Percentiles rank a stretch among this genome's conserved stretches.
Conservation (phyloP, 2,888 invertebrate genomes). For the Cheilosia variabilis region DNA sequence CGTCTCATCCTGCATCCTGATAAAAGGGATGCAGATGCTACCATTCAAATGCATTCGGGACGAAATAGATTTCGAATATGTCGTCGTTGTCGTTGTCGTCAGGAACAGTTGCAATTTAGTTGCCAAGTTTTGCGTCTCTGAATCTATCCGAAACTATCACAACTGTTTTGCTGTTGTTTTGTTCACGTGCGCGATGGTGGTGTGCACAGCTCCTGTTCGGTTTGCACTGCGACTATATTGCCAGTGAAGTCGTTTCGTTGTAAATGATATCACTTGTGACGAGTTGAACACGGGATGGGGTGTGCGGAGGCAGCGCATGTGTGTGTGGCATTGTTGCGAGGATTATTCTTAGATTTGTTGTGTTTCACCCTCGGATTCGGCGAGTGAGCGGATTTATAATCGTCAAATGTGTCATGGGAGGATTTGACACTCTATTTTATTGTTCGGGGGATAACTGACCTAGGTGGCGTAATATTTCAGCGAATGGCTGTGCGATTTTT, state of each 20-base stretch:
- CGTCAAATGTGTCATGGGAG: slow-evolving; percentile 49
- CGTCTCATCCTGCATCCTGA: neutral
- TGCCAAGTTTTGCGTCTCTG: slow-evolving; percentile 39
- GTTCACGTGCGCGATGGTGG: neutral
- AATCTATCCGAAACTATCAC: slow-evolving; percentile 66
- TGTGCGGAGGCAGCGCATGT: slow-evolving; percentile 38
- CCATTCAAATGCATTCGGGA: slow-evolving; percentile 37
- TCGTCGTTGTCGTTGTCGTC: neutral
- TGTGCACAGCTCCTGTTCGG: neutral
- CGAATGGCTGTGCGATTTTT: slow-evolving; percentile 19
- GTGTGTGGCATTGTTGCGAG: slow-evolving; percentile 50
- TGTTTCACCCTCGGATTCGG: slow-evolving; percentile 30
- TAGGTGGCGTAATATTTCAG: slow-evolving; percentile 30
- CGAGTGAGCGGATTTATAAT: slow-evolving; percentile 51
- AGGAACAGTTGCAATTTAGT: slow-evolving; percentile 42
- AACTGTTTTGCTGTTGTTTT: slow-evolving; percentile 1
- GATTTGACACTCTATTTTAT: slow-evolving; percentile 39
- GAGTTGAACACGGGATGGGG: slow-evolving; percentile 6
- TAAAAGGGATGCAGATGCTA: slow-evolving; percentile 41
- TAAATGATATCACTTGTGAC: slow-evolving; percentile 63
- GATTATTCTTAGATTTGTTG: slow-evolving; percentile 67
- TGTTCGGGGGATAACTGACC: slow-evolving; percentile 54
- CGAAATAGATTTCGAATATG: slow-evolving; percentile 42
- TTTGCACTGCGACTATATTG: neutral
- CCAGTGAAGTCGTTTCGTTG: slow-evolving; percentile 49